Base-by-base conservation (phyloP, 2,888 invertebrate species). In the Corythucha ciliata region DNA sequence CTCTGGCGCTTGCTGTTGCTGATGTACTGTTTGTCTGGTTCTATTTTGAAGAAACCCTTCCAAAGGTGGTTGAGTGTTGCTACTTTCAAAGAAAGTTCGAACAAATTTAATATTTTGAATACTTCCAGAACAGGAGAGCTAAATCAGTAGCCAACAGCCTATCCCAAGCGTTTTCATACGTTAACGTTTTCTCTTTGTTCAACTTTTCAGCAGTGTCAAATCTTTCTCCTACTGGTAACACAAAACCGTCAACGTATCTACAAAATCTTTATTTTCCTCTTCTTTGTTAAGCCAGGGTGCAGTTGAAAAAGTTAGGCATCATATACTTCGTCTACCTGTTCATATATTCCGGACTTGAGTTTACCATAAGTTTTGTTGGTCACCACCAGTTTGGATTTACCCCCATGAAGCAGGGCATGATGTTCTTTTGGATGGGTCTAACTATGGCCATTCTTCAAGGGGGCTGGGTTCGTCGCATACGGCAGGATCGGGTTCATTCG, bases 391-490 rank as follows among this genome's bases (percentile, higher is more conserved):
- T 96, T 68, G 76, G 81, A 46, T 96, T 88, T 67, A 83, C 81
- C 49, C 89, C 93, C 39, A 88, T 93, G 84, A 87, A 94, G 69
- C 97, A 98, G 71, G 97, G 97, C 5, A 89, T 86, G 76, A 93
- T 98, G 90, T 98, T 96, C 68, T 78, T 94, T 62, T 83, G 83
- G 49, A 88, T 93, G 63, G 97, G 96, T 46, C 61, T 89, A 36
- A 78, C 86, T 52, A 98, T 98, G 97, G 86, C 92, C 14, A 60
- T 83, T 37, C 73, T 92, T 48, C 93, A 94, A 74, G 93, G 94
- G 34, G 81, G 83, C 3, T 89, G 86, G 64, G 89, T 92, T 0
- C 76, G 96, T 49, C 75, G 84, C 50, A 74, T 94, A 32, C 79
- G 81, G 7, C 73, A 81, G 21, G 74, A 80, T 42, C 78, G 79